Evolutionary conservation across 2,113 vertebrate genomes (phyloP).

Genomic region (Malurus melanocephalus): DNA sequence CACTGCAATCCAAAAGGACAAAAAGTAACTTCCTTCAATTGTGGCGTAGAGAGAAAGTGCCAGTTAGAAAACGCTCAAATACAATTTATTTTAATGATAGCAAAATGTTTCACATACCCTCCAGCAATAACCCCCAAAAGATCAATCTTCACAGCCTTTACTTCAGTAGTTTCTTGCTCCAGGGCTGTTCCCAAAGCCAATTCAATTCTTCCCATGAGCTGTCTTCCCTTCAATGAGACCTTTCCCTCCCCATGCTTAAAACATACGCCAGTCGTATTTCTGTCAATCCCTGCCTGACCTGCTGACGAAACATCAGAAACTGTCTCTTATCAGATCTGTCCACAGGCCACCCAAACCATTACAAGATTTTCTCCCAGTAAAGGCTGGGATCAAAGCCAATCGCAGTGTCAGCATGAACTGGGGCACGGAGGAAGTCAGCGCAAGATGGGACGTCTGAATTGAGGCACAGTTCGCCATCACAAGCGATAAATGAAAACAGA

Average conservation of each 20-base stretch:
- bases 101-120: background rate
- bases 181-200: background rate
- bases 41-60: background rate
- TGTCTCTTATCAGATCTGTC: background rate
- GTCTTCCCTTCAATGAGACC: background rate
- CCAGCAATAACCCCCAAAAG: background rate
- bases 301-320: background rate
- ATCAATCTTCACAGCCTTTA: background rate
- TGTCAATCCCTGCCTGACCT: background rate
- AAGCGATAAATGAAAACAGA: background rate
- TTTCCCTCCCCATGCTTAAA: background rate
- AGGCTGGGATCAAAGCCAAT: slow-evolving; percentile 25
- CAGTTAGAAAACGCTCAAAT: background rate
- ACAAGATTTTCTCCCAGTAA: background rate
- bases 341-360: background rate
- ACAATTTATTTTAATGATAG: background rate
- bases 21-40: slow-evolving; percentile 37
- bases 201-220: background rate
- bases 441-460: background rate
- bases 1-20: background rate
- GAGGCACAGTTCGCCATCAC: background rate
- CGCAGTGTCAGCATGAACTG: background rate
- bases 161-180: background rate
- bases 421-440: background rate
- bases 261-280: fast-evolving